These are phyloP conservation scores for Minunthozetes semirufus DNA, from an alignment of 2,888 invertebrate genomes.

Conservation along the genomic window DNA sequence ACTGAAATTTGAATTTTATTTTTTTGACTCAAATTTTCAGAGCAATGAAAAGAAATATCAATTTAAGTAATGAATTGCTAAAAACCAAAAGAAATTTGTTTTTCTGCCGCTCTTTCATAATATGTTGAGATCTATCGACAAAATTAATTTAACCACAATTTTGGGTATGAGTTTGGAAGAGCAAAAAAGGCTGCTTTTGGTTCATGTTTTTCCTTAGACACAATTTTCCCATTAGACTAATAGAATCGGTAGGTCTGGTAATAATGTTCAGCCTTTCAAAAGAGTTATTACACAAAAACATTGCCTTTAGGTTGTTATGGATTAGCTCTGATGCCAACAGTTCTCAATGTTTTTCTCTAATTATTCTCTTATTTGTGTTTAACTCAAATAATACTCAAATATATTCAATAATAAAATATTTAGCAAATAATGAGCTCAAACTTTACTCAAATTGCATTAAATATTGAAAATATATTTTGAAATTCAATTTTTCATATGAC, in stretches of 20 bases:
- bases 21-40: not conserved
- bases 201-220: constrained; percentile 29
- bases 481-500: too few relatives aligned
- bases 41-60: not conserved
- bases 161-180: not conserved
- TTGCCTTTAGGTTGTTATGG: constrained; percentile 5
- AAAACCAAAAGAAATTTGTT: not conserved
- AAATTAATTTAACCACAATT: constrained; percentile 26
- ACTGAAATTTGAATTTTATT: not conserved
- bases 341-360: constrained; percentile 1
- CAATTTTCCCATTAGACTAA: constrained; percentile 31
- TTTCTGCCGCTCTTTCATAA: constrained; percentile 7
- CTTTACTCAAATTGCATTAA: not conserved
- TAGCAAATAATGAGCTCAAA: not conserved
- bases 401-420: constrained; percentile 1
- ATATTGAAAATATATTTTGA: too few relatives aligned
- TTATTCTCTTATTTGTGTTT: not conserved
- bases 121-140: not conserved
- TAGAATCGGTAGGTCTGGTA: constrained; percentile 17
- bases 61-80: constrained; percentile 7
- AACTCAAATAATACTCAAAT: not conserved
- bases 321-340: not conserved
- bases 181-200: not conserved
- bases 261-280: constrained; percentile 9
- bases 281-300: not conserved